Evolutionary conservation across 1,140 invertebrate genomes (phyloP), one percentile per base, ranked within the genome.

Genomic region (Drosophila hydei): DNA sequence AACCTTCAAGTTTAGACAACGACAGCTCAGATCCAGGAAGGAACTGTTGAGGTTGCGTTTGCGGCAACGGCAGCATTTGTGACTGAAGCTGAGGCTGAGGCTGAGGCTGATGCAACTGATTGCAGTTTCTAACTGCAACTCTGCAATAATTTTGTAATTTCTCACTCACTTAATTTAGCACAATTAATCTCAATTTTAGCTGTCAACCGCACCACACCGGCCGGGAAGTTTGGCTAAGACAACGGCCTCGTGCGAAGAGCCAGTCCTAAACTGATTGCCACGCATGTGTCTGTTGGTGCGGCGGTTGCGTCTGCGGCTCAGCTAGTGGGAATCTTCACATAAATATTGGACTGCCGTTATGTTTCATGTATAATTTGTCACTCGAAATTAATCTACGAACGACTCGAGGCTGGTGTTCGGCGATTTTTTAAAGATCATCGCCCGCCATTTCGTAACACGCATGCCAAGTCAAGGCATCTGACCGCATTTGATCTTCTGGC

Each of bases 141-240:
- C 47, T 75, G 77, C 77, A 81, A 87, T 85, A 85, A 85, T 85
- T 85, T 85, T 79, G 81, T 85, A 85, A 85, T 85, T 85, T 85
- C 83, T 85, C 81, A 85, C 83, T 85, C 81, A 87, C 81, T 88
- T 85, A 85, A 85, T 85, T 85, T 85, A 81, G 65, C 77, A 87
- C 81, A 85, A 85, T 85, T 85, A 85, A 85, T 85, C 81, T 85
- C 81, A 85, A 85, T 85, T 85, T 85, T 70, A 85, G 74, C 81
- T 87, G 81, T 85, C 81, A 81, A 87, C 80, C 59, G 69, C 30
- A 33, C 14, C 60, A 59, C 54, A 59, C 19, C 23, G 38, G 27
- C 43, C 47, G 25, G 40, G 11, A 69, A 47, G 52, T 56, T 25
- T 36, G 50, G 50, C 30, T 36, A 33, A 52, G 50, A 25, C 56